Evolutionary conservation across 2,888 invertebrate genomes (phyloP).

Genomic region (Drosophila kuntzei): DNA sequence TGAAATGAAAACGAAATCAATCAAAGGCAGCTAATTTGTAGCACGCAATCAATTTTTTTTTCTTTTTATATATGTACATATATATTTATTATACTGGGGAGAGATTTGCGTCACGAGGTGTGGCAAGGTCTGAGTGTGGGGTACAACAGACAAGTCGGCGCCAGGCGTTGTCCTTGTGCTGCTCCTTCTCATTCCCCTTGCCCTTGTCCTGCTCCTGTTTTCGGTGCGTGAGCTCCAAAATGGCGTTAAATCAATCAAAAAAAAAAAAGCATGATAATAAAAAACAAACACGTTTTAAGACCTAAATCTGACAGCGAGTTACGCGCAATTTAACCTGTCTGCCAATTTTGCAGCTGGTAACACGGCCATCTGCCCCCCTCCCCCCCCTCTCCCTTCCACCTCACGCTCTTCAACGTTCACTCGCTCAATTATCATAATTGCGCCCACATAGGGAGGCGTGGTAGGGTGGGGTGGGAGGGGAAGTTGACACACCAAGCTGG

Average conservation of each 20-base stretch:
- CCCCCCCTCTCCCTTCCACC: not conserved
- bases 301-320: conserved; percentile 52
- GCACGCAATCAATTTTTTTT: conserved; percentile 69
- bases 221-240: conserved; percentile 17
- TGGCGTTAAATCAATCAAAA: conserved; percentile 63
- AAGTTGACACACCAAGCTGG: conserved; percentile 34
- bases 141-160: conserved; percentile 44
- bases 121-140: conserved; percentile 31
- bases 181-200: not conserved
- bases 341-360: conserved; percentile 49
- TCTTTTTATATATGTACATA: conserved; percentile 1
- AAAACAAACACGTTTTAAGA: conserved; percentile 6
- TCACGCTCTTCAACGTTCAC: conserved; percentile 6
- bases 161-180: conserved; percentile 47
- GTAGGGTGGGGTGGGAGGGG: not conserved
- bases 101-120: conserved; percentile 59
- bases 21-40: conserved; percentile 67
- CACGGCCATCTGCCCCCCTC: conserved; percentile 1
- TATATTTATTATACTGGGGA: not conserved
- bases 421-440: conserved; percentile 77
- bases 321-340: conserved; percentile 79
- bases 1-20: conserved; percentile 65
- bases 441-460: conserved; percentile 30
- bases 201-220: not conserved
- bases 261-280: not conserved